Conservation (phyloP, 1,140 invertebrate species). For the Eumeta japonica region DNA sequence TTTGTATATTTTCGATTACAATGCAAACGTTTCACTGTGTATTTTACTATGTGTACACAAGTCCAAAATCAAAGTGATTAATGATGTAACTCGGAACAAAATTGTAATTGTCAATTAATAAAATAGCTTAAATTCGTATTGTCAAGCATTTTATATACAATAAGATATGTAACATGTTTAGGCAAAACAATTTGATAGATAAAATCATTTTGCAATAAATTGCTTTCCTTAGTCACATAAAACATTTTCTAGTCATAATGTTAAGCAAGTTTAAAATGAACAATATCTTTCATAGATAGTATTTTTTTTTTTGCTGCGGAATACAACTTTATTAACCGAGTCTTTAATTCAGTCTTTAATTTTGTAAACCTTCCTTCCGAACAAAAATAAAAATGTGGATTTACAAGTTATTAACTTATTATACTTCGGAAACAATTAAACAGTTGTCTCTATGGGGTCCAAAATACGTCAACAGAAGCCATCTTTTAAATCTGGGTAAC, state of each 20-base stretch:
- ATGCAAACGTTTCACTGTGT: background rate
- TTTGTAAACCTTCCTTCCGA: no score
- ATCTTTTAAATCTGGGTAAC: slow-evolving; percentile 67
- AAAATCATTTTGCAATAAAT: no score
- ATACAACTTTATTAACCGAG: no score
- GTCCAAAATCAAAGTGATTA: background rate
- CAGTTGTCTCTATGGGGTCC: slow-evolving; percentile 61
- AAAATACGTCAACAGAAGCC: slow-evolving; percentile 73
- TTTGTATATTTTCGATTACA: background rate
- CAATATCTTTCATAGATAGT: no score
- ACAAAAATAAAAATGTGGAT: no score
- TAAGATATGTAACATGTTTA: slow-evolving; percentile 53
- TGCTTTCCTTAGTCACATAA: no score
- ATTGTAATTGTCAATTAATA: background rate
- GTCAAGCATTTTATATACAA: slow-evolving; percentile 54
- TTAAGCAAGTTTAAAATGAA: no score
- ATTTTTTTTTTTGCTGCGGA: no score
- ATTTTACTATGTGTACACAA: background rate
- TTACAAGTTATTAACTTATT: no score
- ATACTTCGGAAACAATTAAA: no score
- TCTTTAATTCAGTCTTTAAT: no score
- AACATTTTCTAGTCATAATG: no score
- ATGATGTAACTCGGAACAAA: background rate
- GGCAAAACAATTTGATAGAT: slow-evolving; percentile 12
- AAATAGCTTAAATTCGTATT: slow-evolving; percentile 43